These are phyloP conservation scores for Ophthalmolycus amberensis DNA, from an alignment of 2,113 vertebrate genomes.

Conservation along the genomic window DNA sequence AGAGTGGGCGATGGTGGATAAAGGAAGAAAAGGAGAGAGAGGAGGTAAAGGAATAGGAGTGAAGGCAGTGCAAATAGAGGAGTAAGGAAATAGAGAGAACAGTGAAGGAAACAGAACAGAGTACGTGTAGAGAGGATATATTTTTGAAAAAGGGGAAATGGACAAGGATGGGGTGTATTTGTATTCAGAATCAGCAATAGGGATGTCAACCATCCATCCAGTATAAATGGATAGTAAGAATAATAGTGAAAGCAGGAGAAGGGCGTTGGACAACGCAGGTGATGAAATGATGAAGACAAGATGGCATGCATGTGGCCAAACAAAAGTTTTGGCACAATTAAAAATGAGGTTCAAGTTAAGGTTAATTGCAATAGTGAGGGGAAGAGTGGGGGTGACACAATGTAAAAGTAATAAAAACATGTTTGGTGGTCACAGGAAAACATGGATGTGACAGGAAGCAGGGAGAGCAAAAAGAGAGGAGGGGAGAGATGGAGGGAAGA, in stretches of 20 bases:
- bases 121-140: slow-evolving; percentile 24
- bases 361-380: slow-evolving; percentile 5
- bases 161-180: slow-evolving; percentile 37
- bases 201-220: slow-evolving; percentile 57
- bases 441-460: slow-evolving; percentile 68
- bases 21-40: slow-evolving; percentile 35
- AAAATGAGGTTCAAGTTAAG: not conserved
- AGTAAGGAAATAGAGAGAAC: slow-evolving; percentile 34
- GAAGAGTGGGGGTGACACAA: not conserved
- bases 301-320: slow-evolving; percentile 26
- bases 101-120: slow-evolving; percentile 28
- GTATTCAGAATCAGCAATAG: slow-evolving; percentile 40
- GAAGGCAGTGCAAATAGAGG: slow-evolving; percentile 33
- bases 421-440: slow-evolving; percentile 30
- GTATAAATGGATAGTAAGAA: slow-evolving; percentile 39
- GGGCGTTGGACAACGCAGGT: not conserved
- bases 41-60: slow-evolving; percentile 34
- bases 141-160: slow-evolving; percentile 29
- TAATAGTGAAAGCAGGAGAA: slow-evolving; percentile 26
- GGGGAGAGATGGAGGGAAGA: slow-evolving; percentile 71
- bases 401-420: slow-evolving; percentile 2
- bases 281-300: not conserved
- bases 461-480: slow-evolving; percentile 72
- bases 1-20: slow-evolving; percentile 34
- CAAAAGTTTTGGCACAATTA: slow-evolving; percentile 16